phyloP scores from a whole-genome alignment of 2,113 vertebrate species.

The Rhinogobius similis region DNA sequence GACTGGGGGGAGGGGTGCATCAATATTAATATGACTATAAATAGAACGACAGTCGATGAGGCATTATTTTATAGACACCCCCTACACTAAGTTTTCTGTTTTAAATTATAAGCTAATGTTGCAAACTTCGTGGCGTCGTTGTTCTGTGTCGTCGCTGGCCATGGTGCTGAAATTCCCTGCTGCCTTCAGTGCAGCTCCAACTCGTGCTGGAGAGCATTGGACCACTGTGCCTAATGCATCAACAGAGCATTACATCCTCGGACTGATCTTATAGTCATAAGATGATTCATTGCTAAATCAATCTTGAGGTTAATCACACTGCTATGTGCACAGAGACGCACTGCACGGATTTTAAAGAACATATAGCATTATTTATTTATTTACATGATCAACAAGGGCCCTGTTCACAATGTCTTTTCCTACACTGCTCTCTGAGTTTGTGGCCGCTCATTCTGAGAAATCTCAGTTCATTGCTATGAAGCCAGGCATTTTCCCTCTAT shows the following conservation, averaged over 20 bases:
- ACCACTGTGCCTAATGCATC: slow-evolving; percentile 11
- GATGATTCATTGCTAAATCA: background rate
- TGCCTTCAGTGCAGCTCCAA: slow-evolving; percentile 70
- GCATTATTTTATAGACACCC: slow-evolving; percentile 37
- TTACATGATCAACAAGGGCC: background rate
- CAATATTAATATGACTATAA: slow-evolving; percentile 78
- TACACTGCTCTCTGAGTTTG: slow-evolving; percentile 8
- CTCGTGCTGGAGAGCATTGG: slow-evolving; percentile 14
- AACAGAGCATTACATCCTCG: background rate
- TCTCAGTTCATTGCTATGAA: slow-evolving; percentile 35
- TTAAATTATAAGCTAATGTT: background rate
- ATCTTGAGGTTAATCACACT: background rate
- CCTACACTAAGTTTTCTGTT: slow-evolving; percentile 12
- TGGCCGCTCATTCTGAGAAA: slow-evolving; percentile 21
- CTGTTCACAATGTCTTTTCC: no score
- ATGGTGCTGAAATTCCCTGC: slow-evolving; percentile 71
- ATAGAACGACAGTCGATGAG: slow-evolving; percentile 68
- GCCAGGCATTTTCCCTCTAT: slow-evolving; percentile 27
- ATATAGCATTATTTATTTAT: slow-evolving; percentile 3
- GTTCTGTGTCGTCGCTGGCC: slow-evolving; percentile 55
- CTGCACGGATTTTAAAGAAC: background rate
- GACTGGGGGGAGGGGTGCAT: slow-evolving; percentile 47
- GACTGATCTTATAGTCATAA: background rate
- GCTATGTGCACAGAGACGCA: background rate
- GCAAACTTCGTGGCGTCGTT: background rate